Conservation (phyloP, 2,113 vertebrate species). For the Prolemur simus region DNA sequence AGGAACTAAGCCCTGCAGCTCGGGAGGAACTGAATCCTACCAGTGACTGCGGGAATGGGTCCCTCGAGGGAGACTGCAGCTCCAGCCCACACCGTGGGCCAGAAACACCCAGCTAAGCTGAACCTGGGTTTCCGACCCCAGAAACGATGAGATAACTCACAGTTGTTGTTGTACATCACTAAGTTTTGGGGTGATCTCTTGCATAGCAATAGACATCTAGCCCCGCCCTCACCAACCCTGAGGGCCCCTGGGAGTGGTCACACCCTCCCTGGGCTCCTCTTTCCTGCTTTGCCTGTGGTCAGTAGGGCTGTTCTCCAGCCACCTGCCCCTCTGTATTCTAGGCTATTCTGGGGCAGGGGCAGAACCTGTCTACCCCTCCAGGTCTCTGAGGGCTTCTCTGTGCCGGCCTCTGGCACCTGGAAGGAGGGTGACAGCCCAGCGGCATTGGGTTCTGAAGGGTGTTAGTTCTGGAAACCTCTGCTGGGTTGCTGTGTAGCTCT, state of each 20-base stretch:
- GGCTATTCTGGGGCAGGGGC: not conserved
- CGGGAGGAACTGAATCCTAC: not conserved
- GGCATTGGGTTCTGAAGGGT: not conserved
- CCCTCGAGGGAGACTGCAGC: not conserved
- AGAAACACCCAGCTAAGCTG: not conserved
- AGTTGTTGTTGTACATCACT: not conserved
- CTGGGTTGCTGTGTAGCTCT: not conserved
- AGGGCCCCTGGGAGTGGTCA: too few species aligned
- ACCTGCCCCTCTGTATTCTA: not conserved
- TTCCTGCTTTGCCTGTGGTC: not conserved
- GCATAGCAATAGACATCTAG: not conserved
- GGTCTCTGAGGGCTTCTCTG: not conserved
- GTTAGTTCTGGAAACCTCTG: not conserved
- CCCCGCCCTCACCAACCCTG: not conserved
- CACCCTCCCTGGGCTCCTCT: too few species aligned
- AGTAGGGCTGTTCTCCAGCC: not conserved
- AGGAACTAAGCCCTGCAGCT: not conserved
- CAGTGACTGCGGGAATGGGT: not conserved
- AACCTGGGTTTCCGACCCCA: not conserved
- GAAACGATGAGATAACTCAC: not conserved
- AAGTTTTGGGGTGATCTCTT: not conserved
- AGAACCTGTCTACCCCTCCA: not conserved
- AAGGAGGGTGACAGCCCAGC: not conserved
- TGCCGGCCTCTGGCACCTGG: not conserved
- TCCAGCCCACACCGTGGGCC: not conserved